These are phyloP conservation scores for Abscondita cerata DNA, from an alignment of 2,888 invertebrate species.

Conservation along the genomic window DNA sequence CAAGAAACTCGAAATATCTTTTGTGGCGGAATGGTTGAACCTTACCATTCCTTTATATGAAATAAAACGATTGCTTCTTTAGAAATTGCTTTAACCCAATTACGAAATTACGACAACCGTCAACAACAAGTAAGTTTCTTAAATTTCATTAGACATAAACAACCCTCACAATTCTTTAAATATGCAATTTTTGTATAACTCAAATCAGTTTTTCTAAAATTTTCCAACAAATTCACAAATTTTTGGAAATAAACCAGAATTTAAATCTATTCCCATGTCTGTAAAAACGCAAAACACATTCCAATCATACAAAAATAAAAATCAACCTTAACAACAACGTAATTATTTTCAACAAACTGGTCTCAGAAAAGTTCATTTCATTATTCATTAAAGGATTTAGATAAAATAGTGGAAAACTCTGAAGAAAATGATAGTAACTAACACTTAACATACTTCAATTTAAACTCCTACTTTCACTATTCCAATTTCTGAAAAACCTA, in stretches of 20 bases:
- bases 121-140: constrained; percentile 4
- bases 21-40: constrained; percentile 14
- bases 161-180: neutral
- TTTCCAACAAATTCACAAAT: neutral
- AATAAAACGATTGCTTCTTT: neutral
- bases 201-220: neutral
- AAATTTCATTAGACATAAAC: neutral
- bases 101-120: constrained; percentile 15
- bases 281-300: constrained; percentile 1
- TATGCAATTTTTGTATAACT: neutral
- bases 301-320: neutral
- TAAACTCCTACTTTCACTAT: constrained; percentile 12
- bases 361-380: neutral
- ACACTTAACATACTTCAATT: neutral
- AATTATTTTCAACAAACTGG: neutral
- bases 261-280: constrained; percentile 9
- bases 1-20: constrained; percentile 11
- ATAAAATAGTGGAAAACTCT: neutral
- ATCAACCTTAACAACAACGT: too few relatives aligned
- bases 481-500: constrained; percentile 14
- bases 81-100: neutral
- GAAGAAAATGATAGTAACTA: neutral
- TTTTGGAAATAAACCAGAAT: neutral
- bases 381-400: neutral
- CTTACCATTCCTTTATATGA: constrained; percentile 3